These are phyloP conservation scores for Hirtodrosophila duncani DNA, from an alignment of 2,888 invertebrate genomes.

Conservation along the genomic window DNA sequence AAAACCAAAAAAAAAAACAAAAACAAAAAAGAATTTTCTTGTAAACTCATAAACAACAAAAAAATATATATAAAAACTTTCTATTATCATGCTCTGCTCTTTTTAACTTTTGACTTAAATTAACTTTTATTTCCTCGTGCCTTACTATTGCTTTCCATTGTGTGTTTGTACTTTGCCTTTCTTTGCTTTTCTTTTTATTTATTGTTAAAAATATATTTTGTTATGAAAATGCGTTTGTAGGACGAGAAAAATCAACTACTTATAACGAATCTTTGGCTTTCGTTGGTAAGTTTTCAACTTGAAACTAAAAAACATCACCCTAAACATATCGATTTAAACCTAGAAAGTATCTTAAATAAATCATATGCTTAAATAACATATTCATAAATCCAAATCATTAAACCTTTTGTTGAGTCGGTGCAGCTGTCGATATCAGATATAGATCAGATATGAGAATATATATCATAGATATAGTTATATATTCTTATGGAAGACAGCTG, in stretches of 20 bases:
- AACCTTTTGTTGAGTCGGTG: conserved; percentile 20
- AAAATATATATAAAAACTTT: conserved; percentile 60
- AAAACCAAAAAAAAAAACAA: conserved; percentile 33
- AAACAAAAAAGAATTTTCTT: conserved; percentile 36
- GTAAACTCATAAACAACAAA: conserved; percentile 61
- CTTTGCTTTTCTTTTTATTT: conserved; percentile 6
- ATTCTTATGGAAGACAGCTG: conserved; percentile 24
- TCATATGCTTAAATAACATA: conserved; percentile 49
- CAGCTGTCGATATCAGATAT: conserved; percentile 4
- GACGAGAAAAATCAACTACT: conserved; percentile 97
- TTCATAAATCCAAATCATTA: conserved; percentile 39
- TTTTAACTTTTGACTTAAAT: conserved; percentile 82
- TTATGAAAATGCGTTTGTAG: conserved; percentile 80
- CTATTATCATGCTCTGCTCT: conserved; percentile 75
- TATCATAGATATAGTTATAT: not conserved
- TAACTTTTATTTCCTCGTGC: conserved; percentile 35
- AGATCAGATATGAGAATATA: conserved; percentile 2
- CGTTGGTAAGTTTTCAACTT: conserved; percentile 88
- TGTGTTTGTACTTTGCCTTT: conserved; percentile 12
- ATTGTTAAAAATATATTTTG: conserved; percentile 12
- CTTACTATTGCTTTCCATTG: conserved; percentile 34
- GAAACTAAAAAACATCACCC: conserved; percentile 43
- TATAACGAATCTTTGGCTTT: conserved; percentile 96
- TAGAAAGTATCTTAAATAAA: conserved; percentile 53
- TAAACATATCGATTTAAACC: conserved; percentile 35